Evolutionary conservation across 2,113 vertebrate species (phyloP).

Genomic region (Triplophysa tibetana): DNA sequence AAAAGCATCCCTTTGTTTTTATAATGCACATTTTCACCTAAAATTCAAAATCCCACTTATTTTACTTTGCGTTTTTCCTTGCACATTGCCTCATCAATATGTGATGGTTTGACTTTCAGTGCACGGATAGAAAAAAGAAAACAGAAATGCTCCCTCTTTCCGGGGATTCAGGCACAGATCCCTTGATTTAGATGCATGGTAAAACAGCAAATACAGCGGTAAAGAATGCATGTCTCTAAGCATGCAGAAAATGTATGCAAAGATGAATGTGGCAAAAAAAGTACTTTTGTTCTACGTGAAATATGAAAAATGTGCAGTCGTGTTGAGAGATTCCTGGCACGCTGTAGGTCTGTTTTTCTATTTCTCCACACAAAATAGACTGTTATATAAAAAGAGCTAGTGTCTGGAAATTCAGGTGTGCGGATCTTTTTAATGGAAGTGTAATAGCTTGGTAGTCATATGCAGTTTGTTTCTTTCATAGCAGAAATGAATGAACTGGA

Average conservation of each 20-base stretch:
- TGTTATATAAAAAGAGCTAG: not conserved
- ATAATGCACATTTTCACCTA: slow-evolving; percentile 24
- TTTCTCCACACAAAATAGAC: not conserved
- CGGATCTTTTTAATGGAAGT: not conserved
- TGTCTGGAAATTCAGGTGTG: not conserved
- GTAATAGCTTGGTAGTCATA: not conserved
- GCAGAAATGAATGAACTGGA: not conserved
- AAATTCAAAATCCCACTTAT: slow-evolving; percentile 1
- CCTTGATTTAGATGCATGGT: slow-evolving; percentile 52
- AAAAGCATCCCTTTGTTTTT: slow-evolving; percentile 36
- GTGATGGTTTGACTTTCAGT: slow-evolving; percentile 41
- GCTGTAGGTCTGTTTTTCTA: not conserved
- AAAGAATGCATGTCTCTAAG: slow-evolving; percentile 51
- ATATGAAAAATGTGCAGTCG: slow-evolving; percentile 7
- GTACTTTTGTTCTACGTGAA: slow-evolving; percentile 1
- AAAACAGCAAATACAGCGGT: slow-evolving; percentile 34
- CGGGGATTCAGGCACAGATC: slow-evolving; percentile 30
- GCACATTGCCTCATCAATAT: slow-evolving; percentile 37
- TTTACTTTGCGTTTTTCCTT: slow-evolving; percentile 38
- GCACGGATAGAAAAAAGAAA: slow-evolving; percentile 46
- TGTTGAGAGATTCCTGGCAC: slow-evolving; percentile 27
- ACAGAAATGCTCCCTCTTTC: slow-evolving; percentile 38
- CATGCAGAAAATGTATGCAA: slow-evolving; percentile 54
- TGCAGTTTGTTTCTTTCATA: too few relatives aligned
- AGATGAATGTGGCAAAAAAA: slow-evolving; percentile 22